phyloP scores from a whole-genome alignment of 2,888 invertebrate genomes.

The Polymixis lichenea region DNA sequence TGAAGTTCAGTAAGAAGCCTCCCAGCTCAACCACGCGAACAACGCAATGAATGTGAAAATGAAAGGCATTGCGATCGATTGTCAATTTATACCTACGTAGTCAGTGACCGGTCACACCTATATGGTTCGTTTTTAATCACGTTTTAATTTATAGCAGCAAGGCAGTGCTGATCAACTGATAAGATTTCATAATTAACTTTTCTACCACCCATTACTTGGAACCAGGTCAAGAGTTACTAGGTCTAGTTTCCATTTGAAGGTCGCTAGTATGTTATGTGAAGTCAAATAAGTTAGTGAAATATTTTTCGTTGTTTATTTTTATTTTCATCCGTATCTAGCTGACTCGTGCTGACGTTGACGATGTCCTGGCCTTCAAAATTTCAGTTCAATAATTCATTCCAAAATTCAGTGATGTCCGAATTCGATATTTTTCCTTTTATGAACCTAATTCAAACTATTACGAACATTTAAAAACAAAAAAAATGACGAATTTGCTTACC shows the following conservation, averaged over 20 bases:
- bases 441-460: too few species aligned
- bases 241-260: slow-evolving; percentile 46
- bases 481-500: too few species aligned
- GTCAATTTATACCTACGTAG: not conserved
- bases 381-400: too few species aligned
- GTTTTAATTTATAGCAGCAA: slow-evolving; percentile 26
- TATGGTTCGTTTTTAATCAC: slow-evolving; percentile 10
- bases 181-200: slow-evolving; percentile 39
- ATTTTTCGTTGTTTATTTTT: not conserved
- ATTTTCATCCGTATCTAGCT: not conserved
- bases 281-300: not conserved
- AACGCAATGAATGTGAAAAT: too few species aligned
- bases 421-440: too few species aligned
- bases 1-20: too few species aligned
- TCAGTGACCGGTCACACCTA: not conserved
- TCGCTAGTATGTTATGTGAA: slow-evolving; percentile 12
- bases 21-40: too few species aligned
- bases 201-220: slow-evolving; percentile 26
- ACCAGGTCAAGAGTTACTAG: slow-evolving; percentile 54
- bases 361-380: too few species aligned
- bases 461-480: too few species aligned
- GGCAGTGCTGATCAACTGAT: slow-evolving; percentile 34
- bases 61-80: too few species aligned
- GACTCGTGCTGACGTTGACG: too few species aligned
- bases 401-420: too few species aligned